Evolutionary conservation across 2,888 invertebrate genomes (phyloP).

Genomic region (Tethea ocularis): DNA sequence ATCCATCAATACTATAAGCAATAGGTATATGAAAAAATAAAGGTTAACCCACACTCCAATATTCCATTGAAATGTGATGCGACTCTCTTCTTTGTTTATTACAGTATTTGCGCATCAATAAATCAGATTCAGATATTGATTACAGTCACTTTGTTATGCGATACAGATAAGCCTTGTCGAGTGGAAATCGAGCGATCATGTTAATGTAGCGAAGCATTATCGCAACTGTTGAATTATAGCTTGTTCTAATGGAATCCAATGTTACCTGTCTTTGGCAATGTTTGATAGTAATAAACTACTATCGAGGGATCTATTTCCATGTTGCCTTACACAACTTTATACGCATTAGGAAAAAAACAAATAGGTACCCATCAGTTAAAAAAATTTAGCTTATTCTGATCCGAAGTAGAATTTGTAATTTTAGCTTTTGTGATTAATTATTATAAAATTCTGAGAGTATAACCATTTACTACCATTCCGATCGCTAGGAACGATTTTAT

Average conservation of each 20-base stretch:
- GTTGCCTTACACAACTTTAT: no score
- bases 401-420: no score
- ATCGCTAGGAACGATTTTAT: no score
- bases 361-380: neutral
- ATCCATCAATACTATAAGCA: conserved; percentile 7
- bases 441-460: neutral
- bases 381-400: neutral
- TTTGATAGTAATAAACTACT: neutral
- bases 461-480: no score
- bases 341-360: no score
- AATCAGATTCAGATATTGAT: conserved; percentile 2
- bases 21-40: neutral
- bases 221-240: conserved; percentile 2
- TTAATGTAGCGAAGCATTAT: conserved; percentile 2
- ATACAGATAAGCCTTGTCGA: conserved; percentile 1
- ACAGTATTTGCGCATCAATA: conserved; percentile 1
- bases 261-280: neutral
- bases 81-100: neutral
- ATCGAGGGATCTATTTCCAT: neutral
- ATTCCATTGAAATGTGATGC: neutral
- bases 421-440: no score
- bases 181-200: conserved; percentile 2
- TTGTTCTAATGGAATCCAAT: neutral
- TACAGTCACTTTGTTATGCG: neutral
- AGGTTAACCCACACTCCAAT: neutral